Base-by-base conservation (phyloP, 1,140 invertebrate genomes). In the Popillia japonica region DNA sequence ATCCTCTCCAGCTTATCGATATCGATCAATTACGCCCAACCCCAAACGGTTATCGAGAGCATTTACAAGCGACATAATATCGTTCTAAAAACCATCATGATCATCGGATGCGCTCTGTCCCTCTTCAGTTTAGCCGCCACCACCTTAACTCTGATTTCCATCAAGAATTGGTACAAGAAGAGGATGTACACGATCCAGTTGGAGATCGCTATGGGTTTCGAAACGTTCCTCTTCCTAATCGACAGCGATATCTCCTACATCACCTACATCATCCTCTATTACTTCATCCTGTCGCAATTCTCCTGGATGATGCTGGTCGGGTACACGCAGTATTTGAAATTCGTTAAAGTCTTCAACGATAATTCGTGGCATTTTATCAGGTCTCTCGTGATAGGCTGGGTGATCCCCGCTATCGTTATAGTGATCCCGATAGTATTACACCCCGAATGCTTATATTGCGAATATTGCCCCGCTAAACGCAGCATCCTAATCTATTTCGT, bases 301-400 rank as follows among this genome's bases (percentile, higher is more conserved):
- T 87, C 87, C 81, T 92, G 91, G 91, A 92, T 92, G 91, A 82
- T 92, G 48, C 87, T 92, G 72, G 90, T 91, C 17, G 91, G 90
- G 14, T 84, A 89, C 68, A 84, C 91, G 44, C 91, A 92, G 82
- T 92, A 91, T 83, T 87, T 89, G 61, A 86, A 90, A 59, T 91
- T 91, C 77, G 90, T 92, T 0, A 86, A 86, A 40, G 90, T 92
- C 1, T 85, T 92, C 17, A 88, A 90, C 0, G 86, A 79, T 7
- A 83, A 89, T 64, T 82, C 84, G 7, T 77, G 81, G 8, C 78
- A 82, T 73, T 79, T 87, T 17, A 61, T 87, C 22, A 86, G 85
- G 79, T 81, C 85, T 0, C 22, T 81, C 0, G 27, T 84, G 22
- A 81, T 87, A 20, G 85, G 84, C 34, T 86, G 85, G 85, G 81